Conservation (phyloP, 1,140 invertebrate species). For the Acromyrmex heyeri region DNA sequence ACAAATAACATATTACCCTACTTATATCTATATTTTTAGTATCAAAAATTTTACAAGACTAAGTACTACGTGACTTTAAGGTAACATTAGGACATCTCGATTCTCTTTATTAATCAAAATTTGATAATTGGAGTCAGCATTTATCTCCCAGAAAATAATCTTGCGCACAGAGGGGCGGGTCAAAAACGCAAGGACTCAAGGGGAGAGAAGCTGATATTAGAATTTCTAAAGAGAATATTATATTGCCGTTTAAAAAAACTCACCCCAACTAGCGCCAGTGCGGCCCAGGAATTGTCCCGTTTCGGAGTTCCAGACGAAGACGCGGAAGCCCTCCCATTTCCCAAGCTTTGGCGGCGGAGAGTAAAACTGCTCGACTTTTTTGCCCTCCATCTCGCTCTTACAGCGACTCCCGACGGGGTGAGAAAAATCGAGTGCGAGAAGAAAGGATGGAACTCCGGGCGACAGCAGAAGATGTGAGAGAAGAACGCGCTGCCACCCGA, state of each 20-base stretch:
- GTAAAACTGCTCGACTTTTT: slow-evolving; percentile 93
- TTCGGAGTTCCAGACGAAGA: slow-evolving; percentile 95
- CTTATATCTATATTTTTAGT: neutral
- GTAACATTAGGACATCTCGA: neutral
- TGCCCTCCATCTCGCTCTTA: slow-evolving; percentile 89
- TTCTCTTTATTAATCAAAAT: neutral
- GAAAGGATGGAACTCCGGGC: slow-evolving; percentile 2
- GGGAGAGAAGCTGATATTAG: neutral
- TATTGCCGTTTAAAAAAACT: slow-evolving; percentile 85
- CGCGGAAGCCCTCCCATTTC: slow-evolving; percentile 94
- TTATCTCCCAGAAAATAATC: slow-evolving; percentile 13
- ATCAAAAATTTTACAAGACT: neutral
- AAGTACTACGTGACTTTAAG: neutral
- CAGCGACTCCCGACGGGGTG: slow-evolving; percentile 10
- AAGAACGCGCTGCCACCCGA: slow-evolving; percentile 40
- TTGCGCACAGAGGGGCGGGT: slow-evolving; percentile 32
- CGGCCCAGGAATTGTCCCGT: slow-evolving; percentile 95
- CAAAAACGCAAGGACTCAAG: slow-evolving; percentile 25
- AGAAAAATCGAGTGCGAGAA: neutral
- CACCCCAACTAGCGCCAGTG: slow-evolving; percentile 96
- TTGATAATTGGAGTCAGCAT: slow-evolving; percentile 3
- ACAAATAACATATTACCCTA: neutral
- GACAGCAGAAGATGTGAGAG: neutral
- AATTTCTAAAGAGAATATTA: neutral
- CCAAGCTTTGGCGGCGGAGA: slow-evolving; percentile 92